Evolutionary conservation across 2,888 invertebrate species (phyloP).

Genomic region (Strigamia transsilvanica): DNA sequence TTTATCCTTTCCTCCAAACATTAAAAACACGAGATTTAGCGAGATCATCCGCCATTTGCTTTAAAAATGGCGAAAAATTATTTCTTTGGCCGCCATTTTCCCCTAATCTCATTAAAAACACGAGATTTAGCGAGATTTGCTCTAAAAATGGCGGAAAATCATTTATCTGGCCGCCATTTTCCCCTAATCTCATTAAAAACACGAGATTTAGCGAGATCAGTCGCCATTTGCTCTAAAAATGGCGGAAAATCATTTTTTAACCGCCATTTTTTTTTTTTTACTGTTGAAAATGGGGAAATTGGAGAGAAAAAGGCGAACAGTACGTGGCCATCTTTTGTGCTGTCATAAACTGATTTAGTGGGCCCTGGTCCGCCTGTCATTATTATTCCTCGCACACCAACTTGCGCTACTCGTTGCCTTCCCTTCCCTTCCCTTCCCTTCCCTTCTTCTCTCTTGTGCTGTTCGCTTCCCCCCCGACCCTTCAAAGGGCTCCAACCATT

Average conservation of each 20-base stretch:
- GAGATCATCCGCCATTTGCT: too few species aligned
- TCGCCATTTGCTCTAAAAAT: not conserved
- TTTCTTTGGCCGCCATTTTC: too few species aligned
- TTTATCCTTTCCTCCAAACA: too few species aligned
- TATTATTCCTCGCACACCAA: conserved; percentile 32
- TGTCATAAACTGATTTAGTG: conserved; percentile 39
- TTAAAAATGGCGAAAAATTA: too few species aligned
- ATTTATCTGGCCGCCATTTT: too few species aligned
- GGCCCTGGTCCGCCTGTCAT: conserved; percentile 6
- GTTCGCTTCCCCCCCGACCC: conserved; percentile 1
- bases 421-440: not conserved
- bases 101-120: too few species aligned
- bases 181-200: too few species aligned
- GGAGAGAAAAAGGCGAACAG: not conserved
- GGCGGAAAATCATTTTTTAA: not conserved
- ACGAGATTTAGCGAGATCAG: not conserved
- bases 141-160: too few species aligned
- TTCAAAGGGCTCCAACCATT: not conserved
- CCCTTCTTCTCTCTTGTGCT: too few species aligned
- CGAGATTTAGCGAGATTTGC: not conserved
- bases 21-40: too few species aligned
- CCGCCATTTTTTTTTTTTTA: too few species aligned
- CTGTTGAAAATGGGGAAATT: too few species aligned
- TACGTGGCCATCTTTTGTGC: conserved; percentile 36
- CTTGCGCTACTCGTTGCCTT: conserved; percentile 9